phyloP scores from a whole-genome alignment of 1,140 invertebrate genomes.

The Colletes gigas region DNA sequence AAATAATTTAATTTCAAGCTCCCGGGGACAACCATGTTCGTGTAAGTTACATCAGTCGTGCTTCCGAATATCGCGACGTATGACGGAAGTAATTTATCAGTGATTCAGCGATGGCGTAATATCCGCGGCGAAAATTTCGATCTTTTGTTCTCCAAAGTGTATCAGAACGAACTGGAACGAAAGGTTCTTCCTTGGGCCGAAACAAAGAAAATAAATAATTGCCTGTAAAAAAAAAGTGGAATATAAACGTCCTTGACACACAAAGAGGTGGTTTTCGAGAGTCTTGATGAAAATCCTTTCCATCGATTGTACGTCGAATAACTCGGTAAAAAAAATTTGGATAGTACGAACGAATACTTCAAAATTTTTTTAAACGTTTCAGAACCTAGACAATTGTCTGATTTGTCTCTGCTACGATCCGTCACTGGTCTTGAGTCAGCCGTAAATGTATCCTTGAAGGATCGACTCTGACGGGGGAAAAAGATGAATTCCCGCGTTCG shows the following conservation, averaged over 20 bases:
- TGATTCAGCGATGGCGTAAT: constrained; percentile 50
- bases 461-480: not conserved
- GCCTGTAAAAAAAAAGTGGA: not conserved
- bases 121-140: constrained; percentile 32
- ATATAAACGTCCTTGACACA: not conserved
- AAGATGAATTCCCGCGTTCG: not conserved
- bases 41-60: constrained; percentile 30
- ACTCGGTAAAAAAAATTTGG: constrained; percentile 13
- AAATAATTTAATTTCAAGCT: not conserved
- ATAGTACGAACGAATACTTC: not conserved
- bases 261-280: not conserved
- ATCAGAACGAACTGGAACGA: not conserved
- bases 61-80: constrained; percentile 39
- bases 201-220: not conserved
- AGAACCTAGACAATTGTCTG: too few species aligned
- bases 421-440: too few species aligned
- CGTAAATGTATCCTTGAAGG: not conserved
- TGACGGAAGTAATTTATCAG: constrained; percentile 46
- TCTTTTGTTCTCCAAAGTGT: constrained; percentile 22
- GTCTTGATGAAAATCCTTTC: not conserved
- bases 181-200: not conserved
- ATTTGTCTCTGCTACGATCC: too few species aligned
- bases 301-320: not conserved
- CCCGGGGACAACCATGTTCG: not conserved
- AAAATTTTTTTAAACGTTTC: too few species aligned